phyloP scores from a whole-genome alignment of 1,140 invertebrate genomes.

The Steinernema feltiae region DNA sequence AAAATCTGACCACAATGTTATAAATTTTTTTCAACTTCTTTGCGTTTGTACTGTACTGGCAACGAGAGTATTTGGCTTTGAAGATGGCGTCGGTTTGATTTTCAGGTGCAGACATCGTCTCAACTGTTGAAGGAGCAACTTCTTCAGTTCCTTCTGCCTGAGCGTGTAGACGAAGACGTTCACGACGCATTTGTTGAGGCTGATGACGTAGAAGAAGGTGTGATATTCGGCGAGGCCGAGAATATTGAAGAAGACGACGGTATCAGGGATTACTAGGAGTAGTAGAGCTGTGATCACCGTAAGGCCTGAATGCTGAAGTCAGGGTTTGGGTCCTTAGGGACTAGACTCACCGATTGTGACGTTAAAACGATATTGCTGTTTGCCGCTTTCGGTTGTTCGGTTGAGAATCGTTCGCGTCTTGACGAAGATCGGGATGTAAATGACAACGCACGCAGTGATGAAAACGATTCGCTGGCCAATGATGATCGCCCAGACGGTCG shows the following conservation, averaged over 20 bases:
- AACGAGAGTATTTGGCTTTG: no score
- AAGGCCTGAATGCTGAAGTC: neutral
- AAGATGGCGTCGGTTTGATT: no score
- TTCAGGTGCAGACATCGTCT: no score
- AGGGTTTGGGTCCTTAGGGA: neutral
- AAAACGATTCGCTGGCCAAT: neutral
- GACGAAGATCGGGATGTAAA: neutral
- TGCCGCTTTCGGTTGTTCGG: neutral
- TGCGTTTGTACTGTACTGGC: no score
- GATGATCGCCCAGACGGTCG: neutral
- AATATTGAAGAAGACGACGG: neutral
- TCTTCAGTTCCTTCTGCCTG: neutral
- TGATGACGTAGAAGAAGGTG: neutral
- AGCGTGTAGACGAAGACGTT: constrained; percentile 1
- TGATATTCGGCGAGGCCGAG: neutral
- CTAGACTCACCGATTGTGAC: neutral
- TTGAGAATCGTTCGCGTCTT: neutral
- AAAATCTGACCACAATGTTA: no score
- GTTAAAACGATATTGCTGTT: neutral
- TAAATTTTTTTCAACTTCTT: no score
- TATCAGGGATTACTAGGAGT: neutral
- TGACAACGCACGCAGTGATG: neutral
- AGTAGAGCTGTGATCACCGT: neutral
- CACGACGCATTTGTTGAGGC: neutral
- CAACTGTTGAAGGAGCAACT: no score